Conservation (phyloP, 2,888 invertebrate genomes). For the Trichacis sp. region DNA sequence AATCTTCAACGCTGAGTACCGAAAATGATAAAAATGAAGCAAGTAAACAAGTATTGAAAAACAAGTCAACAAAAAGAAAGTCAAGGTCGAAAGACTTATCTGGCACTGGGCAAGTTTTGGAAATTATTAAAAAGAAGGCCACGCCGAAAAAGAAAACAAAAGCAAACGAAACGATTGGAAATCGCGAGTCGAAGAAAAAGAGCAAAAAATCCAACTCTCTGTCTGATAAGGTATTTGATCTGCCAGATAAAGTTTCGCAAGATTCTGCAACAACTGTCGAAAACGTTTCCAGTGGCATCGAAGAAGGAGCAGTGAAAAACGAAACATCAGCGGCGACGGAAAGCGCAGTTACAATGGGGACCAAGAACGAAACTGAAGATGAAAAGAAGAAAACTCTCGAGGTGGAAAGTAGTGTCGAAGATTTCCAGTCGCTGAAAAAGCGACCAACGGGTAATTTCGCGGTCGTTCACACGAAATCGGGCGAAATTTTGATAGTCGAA, state of each 20-base stretch:
- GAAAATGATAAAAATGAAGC: constrained; percentile 9
- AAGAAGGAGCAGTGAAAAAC: background rate
- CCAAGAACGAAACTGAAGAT: background rate
- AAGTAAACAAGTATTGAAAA: background rate
- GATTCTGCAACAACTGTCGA: no score
- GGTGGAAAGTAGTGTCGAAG: constrained; percentile 41
- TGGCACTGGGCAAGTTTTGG: background rate
- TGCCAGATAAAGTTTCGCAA: background rate
- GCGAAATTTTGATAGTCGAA: constrained; percentile 64
- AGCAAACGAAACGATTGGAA: constrained; percentile 3
- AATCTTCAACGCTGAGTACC: background rate
- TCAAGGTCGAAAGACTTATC: constrained; percentile 1
- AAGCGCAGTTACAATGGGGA: constrained; percentile 1
- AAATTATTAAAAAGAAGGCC: background rate
- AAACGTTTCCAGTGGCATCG: no score
- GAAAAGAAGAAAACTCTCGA: background rate
- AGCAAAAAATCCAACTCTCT: no score
- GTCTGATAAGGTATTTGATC: no score
- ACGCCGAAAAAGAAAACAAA: constrained; percentile 2
- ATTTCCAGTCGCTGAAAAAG: constrained; percentile 55
- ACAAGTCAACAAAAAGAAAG: constrained; percentile 2
- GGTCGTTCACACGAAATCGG: constrained; percentile 62
- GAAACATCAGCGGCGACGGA: background rate
- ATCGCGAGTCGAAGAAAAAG: background rate
- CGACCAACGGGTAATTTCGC: constrained; percentile 59